A percentile compares a stretch with the other conserved stretches of the same genome.
Conservation (phyloP, 2,888 invertebrate species). For the Syritta pipiens region DNA sequence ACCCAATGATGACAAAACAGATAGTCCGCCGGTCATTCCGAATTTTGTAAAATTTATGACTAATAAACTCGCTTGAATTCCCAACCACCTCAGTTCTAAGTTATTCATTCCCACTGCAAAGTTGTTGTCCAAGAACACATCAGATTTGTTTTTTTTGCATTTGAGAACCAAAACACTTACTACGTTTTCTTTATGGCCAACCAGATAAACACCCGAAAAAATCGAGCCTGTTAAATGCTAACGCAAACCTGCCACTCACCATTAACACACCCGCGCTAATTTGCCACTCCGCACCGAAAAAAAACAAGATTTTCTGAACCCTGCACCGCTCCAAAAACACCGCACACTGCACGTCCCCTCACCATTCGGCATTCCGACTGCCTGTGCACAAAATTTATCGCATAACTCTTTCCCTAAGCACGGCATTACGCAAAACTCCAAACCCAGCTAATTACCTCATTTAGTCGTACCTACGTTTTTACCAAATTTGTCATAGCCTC, state of each 20-base stretch:
- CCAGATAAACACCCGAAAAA: not conserved
- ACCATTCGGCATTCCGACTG: not conserved
- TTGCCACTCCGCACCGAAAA: constrained; percentile 15
- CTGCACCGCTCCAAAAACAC: constrained; percentile 1
- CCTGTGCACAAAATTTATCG: constrained; percentile 4
- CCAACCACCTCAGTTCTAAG: too few species aligned
- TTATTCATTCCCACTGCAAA: too few species aligned
- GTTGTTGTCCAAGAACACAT: too few species aligned
- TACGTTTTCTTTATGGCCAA: too few species aligned
- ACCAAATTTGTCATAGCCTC: constrained; percentile 8
- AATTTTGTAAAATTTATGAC: too few species aligned
- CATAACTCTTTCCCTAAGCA: constrained; percentile 1
- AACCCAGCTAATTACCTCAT: constrained; percentile 42
- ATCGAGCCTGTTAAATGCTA: constrained; percentile 23
- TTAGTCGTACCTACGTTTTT: not conserved
- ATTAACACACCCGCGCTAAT: constrained; percentile 49
- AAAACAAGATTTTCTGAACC: constrained; percentile 27
- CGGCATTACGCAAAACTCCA: constrained; percentile 25
- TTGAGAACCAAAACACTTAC: not conserved
- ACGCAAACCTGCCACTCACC: constrained; percentile 34
- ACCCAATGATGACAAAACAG: too few species aligned
- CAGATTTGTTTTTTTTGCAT: too few species aligned
- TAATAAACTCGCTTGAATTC: too few species aligned
- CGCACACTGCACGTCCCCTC: too few species aligned
- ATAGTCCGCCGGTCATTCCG: too few species aligned